Conservation (phyloP, 53 echinoderm and acorn worm species). For the Mesocentrotus franciscanus region DNA sequence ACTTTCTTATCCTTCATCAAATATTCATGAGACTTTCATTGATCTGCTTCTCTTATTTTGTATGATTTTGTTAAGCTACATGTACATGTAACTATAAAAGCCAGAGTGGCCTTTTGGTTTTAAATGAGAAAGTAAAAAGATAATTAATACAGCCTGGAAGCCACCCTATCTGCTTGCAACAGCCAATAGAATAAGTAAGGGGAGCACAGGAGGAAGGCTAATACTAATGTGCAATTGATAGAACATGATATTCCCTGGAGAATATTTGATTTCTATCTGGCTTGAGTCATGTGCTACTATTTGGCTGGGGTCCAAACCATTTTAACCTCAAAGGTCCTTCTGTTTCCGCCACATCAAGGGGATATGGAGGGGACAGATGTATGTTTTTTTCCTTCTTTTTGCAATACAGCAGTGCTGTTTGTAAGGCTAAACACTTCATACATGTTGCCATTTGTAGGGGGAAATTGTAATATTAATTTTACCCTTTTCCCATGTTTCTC, state of each 20-base stretch:
- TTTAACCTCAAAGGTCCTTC: conserved; percentile 25
- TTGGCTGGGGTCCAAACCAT: conserved; percentile 29
- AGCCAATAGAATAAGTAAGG: neutral
- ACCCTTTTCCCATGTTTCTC: no score
- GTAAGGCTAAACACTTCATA: neutral
- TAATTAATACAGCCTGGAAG: neutral
- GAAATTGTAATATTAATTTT: no score
- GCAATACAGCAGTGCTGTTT: neutral
- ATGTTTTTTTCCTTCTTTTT: neutral
- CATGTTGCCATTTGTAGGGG: no score
- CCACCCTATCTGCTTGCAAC: neutral
- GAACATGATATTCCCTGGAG: conserved; percentile 5
- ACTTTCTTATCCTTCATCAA: no score
- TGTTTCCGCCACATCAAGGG: conserved; percentile 20
- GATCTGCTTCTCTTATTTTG: no score
- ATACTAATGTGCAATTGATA: neutral
- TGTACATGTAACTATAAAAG: no score
- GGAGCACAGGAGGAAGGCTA: neutral
- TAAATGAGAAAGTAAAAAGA: neutral
- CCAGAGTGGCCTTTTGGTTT: neutral
- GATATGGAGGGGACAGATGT: neutral
- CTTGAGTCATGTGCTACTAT: conserved; percentile 40
- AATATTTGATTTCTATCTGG: conserved; percentile 27
- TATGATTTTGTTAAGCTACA: no score
- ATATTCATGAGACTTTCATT: no score